Base-by-base conservation (phyloP, 2,797 vertebrate species). In the Cottoperca gobio region DNA sequence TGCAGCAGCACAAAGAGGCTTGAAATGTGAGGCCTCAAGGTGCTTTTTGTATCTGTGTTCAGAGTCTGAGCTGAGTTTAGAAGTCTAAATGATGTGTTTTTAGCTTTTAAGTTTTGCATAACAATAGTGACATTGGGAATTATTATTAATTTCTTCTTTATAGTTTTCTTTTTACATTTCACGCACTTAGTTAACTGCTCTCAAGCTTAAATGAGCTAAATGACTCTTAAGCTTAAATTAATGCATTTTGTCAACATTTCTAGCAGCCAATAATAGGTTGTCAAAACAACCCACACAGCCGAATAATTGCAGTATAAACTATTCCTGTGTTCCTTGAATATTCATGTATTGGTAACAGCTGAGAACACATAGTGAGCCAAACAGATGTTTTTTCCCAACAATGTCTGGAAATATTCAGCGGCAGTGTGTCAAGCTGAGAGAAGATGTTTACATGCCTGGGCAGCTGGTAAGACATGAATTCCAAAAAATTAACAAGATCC, bases 371-470 rank as follows among this genome's bases (percentile, higher is more conserved):
- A 21, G 49, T 50, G 80, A 86, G 71, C 52, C 81, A 73, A 79
- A 65, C 90, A 81, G 80, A 88, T 83, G 85, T 77, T 85, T 79
- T 52, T 60, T 8, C 26, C 6, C 58, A 19, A 67, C 76, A 61
- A 39, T 71, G 55, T 62, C 76, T 75, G 73, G 46, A 84, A 78
- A 78, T 78, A 80, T 86, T 77, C 68, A 43, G 62, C 78, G 35
- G 76, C 67, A 52, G 33, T 3, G 35, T 69, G 72, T 83, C 28
- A 57, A 59, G 54, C 71, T 45, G 70, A 70, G 71, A 33, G 53
- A 48, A 70, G 75, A 76, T 86, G 77, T 84, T 86, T 86, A 78
- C 78, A 59, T 78, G 86, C 83, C 86, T 70, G 86, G 55, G 55
- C 64, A 52, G 78, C 84, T 78, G 79, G 28, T 43, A 53, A 84